These are phyloP conservation scores for Drosophila ogumai DNA, from an alignment of 1,140 invertebrate genomes.

Conservation along the genomic window DNA sequence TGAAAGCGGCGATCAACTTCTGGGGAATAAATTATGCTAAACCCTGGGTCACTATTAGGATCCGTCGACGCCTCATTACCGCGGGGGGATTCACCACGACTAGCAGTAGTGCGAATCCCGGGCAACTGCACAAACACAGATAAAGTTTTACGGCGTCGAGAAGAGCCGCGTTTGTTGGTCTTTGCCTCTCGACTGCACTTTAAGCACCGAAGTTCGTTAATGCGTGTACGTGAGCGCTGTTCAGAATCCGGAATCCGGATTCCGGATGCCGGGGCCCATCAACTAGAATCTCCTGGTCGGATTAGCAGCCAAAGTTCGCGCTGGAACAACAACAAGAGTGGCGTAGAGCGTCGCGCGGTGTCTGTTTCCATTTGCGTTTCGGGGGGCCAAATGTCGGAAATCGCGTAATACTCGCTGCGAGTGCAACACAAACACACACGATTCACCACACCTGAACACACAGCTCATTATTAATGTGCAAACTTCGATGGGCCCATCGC, in stretches of 20 bases:
- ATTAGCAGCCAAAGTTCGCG: slow-evolving; percentile 29
- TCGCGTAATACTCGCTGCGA: slow-evolving; percentile 45
- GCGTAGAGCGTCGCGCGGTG: slow-evolving; percentile 3
- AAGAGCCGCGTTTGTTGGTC: slow-evolving; percentile 20
- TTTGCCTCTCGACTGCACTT: slow-evolving; percentile 75
- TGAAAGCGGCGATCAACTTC: slow-evolving; percentile 7
- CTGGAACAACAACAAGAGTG: slow-evolving; percentile 18
- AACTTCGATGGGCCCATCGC: slow-evolving; percentile 64
- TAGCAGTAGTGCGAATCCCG: neutral
- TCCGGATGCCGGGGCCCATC: slow-evolving; percentile 25
- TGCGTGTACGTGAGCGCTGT: slow-evolving; percentile 77
- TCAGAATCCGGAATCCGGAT: slow-evolving; percentile 35
- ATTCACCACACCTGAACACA: slow-evolving; percentile 32
- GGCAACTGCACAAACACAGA: slow-evolving; percentile 62
- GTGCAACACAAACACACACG: slow-evolving; percentile 45
- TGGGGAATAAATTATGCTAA: slow-evolving; percentile 48
- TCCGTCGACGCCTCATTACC: slow-evolving; percentile 41
- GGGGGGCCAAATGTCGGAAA: slow-evolving; percentile 31
- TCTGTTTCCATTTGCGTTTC: slow-evolving; percentile 56
- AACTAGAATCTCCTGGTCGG: slow-evolving; percentile 14
- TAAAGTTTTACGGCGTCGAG: slow-evolving; percentile 54
- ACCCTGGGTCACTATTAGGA: slow-evolving; percentile 25
- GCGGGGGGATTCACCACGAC: neutral
- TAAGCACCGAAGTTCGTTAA: slow-evolving; percentile 78
- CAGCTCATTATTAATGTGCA: slow-evolving; percentile 64